These are phyloP conservation scores for Salvelinus fontinalis DNA, from an alignment of 2,113 vertebrate genomes.

Conservation along the genomic window DNA sequence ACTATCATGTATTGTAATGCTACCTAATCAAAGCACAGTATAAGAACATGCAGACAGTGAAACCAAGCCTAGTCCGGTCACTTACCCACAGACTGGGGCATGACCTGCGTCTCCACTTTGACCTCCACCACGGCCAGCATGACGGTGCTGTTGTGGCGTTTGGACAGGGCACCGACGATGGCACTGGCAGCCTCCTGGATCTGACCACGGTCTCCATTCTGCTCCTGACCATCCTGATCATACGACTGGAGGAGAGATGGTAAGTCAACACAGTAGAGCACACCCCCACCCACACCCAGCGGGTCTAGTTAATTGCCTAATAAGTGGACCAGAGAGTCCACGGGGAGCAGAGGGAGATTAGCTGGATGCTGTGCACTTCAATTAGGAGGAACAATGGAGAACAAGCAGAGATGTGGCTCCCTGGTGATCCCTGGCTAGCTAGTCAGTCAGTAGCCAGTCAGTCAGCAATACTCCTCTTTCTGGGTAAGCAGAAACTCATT, in stretches of 20 bases:
- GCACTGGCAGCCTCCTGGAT: conserved; percentile 83
- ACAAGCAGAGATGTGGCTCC: conserved; percentile 50
- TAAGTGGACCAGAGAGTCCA: conserved; percentile 49
- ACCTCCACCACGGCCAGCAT: conserved; percentile 89
- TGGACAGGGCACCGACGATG: conserved; percentile 84
- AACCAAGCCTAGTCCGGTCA: neutral
- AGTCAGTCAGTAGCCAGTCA: neutral
- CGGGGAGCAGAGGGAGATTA: conserved; percentile 43
- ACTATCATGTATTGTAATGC: neutral
- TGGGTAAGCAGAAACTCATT: neutral
- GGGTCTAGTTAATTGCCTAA: conserved; percentile 60
- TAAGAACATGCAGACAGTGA: neutral
- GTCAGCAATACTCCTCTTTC: conserved; percentile 14
- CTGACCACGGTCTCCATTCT: conserved; percentile 76
- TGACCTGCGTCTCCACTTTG: conserved; percentile 81
- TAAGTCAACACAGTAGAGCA: neutral
- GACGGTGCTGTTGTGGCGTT: conserved; percentile 87
- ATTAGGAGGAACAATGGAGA: conserved; percentile 59
- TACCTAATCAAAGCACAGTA: neutral
- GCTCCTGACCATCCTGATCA: conserved; percentile 73
- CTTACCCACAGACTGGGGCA: conserved; percentile 77
- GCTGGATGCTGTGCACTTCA: conserved; percentile 41
- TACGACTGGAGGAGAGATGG: conserved; percentile 76
- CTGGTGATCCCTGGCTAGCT: neutral
- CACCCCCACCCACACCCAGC: conserved; percentile 26